phyloP scores from a whole-genome alignment of 2,888 invertebrate species.

The Charanyca ferruginea region DNA sequence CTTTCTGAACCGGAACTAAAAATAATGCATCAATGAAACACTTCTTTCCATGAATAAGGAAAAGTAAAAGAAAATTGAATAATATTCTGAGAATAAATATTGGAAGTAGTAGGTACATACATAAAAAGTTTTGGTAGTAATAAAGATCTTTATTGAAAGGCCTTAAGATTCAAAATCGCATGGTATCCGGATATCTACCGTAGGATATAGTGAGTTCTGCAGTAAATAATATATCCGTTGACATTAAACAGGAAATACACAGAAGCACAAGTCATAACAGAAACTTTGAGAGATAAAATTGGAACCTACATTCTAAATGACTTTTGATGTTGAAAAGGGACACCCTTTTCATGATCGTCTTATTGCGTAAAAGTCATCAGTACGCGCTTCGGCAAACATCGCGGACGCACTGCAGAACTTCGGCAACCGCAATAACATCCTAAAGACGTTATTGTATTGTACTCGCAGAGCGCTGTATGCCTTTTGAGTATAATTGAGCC shows the following conservation, averaged over 20 bases:
- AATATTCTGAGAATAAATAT: constrained; percentile 29
- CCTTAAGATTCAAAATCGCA: constrained; percentile 19
- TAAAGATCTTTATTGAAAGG: background rate
- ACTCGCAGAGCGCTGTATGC: too few species aligned
- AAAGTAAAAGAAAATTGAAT: constrained; percentile 32
- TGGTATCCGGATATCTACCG: background rate
- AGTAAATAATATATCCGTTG: constrained; percentile 9
- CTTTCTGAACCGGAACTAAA: constrained; percentile 17
- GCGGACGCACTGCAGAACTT: too few species aligned
- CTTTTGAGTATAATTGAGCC: too few species aligned
- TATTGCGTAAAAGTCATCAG: too few species aligned
- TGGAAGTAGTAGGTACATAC: constrained; percentile 1
- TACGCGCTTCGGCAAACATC: too few species aligned
- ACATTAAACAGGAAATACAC: background rate
- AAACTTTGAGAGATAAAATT: too few species aligned
- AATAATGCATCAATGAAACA: constrained; percentile 11
- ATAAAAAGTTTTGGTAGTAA: background rate
- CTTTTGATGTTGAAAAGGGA: too few species aligned
- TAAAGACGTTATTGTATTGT: too few species aligned
- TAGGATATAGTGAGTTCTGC: background rate
- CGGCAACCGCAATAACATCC: too few species aligned
- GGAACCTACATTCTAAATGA: too few species aligned
- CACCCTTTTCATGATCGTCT: too few species aligned
- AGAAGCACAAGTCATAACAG: constrained; percentile 19
- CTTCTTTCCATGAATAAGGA: constrained; percentile 21